A percentile compares a stretch with the other conserved stretches of the same genome.
Evolutionary conservation across 2,113 vertebrate genomes (phyloP).

Genomic region (Malurus alboscapulatus): DNA sequence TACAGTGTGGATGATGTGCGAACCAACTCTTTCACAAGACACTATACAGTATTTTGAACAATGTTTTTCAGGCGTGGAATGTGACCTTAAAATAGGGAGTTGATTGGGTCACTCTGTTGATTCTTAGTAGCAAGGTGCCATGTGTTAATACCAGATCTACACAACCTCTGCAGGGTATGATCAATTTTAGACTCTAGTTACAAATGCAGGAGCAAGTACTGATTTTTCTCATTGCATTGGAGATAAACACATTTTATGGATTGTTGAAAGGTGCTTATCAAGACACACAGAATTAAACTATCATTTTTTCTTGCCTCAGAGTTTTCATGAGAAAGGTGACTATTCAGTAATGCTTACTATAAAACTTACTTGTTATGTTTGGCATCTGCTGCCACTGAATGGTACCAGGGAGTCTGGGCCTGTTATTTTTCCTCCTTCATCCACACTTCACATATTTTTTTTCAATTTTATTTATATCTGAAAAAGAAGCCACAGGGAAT

Average conservation of each 20-base stretch:
- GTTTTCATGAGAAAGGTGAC: slow-evolving; percentile 26
- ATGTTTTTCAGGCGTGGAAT: not conserved
- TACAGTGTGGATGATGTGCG: not conserved
- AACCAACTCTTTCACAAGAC: not conserved
- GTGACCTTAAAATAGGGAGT: not conserved
- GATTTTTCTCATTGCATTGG: not conserved
- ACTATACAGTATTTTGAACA: not conserved
- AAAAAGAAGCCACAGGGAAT: not conserved
- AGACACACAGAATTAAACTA: not conserved
- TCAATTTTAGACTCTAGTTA: not conserved
- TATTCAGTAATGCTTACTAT: not conserved
- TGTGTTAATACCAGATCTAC: not conserved
- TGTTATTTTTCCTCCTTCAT: slow-evolving; percentile 45
- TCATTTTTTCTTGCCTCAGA: not conserved
- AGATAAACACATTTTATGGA: not conserved
- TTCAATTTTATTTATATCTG: slow-evolving; percentile 48
- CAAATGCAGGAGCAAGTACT: not conserved
- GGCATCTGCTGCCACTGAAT: slow-evolving; percentile 29
- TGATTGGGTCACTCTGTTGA: not conserved
- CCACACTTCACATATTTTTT: slow-evolving; percentile 49
- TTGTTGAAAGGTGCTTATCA: slow-evolving; percentile 12
- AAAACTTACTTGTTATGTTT: slow-evolving; percentile 58
- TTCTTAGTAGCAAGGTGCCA: not conserved
- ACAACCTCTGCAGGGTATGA: not conserved
- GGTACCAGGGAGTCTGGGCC: slow-evolving; percentile 56